phyloP scores from a whole-genome alignment of 2,797 vertebrate species.

The Selene dorsalis region DNA sequence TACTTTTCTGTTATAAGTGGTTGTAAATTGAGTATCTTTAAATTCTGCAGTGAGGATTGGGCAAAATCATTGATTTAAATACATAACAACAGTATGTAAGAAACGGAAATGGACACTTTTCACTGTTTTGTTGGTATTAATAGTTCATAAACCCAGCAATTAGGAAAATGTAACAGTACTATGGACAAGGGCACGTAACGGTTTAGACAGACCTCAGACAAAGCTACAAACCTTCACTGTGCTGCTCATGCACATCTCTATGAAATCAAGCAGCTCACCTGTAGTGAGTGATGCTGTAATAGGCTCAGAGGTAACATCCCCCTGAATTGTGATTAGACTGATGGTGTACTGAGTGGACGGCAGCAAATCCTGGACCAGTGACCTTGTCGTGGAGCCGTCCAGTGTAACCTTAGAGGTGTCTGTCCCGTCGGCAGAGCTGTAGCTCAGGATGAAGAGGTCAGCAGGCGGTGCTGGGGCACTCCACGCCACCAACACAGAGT shows the following conservation, averaged over 20 bases:
- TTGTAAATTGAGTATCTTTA: not conserved
- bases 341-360: slow-evolving; percentile 92
- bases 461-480: slow-evolving; percentile 94
- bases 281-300: slow-evolving; percentile 91
- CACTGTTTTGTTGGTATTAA: not conserved
- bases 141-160: not conserved
- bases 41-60: not conserved
- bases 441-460: slow-evolving; percentile 92
- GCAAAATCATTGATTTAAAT: not conserved
- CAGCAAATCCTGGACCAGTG: slow-evolving; percentile 87
- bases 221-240: not conserved
- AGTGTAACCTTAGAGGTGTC: slow-evolving; percentile 89
- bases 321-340: slow-evolving; percentile 92
- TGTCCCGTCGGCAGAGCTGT: slow-evolving; percentile 86
- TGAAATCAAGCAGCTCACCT: slow-evolving; percentile 83
- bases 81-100: not conserved
- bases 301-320: slow-evolving; percentile 89
- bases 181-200: not conserved
- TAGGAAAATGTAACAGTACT: not conserved
- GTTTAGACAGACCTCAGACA: not conserved
- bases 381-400: slow-evolving; percentile 89
- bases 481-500: slow-evolving; percentile 93
- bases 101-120: not conserved
- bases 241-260: slow-evolving; percentile 5
- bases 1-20: not conserved